Evolutionary conservation across 1,140 invertebrate genomes (phyloP), one percentile per base, ranked within the genome.

Genomic region (Drosophila pachea): DNA sequence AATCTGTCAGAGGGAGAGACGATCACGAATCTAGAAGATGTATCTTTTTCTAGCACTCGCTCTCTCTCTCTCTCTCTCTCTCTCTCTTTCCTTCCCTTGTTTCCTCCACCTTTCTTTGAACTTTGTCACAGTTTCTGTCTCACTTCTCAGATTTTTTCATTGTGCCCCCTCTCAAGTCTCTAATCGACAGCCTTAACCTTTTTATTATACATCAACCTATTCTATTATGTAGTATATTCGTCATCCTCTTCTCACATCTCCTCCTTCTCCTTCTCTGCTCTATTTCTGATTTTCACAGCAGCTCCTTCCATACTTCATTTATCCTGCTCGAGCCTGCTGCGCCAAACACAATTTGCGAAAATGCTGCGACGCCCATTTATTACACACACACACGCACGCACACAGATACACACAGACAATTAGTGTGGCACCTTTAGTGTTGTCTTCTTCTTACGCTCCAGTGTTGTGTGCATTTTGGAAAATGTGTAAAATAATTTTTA

Each of bases 401-500:
- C 33, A 55, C 52, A 55, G 4, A 47, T 12, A 12, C 9, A 29
- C 22, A 42, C 22, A 43, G 47, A 36, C 66, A 73, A 68, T 73
- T 59, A 62, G 65, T 53, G 35, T 22, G 60, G 38, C 43, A 75
- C 66, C 76, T 73, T 62, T 67, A 42, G 22, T 40, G 43, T 66
- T 40, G 43, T 66, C 53, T 63, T 42, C 75, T 63, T 63, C 48
- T 43, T 38, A 56, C 7, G 60, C 52, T 50, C 43, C 16, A 33
- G 35, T 49, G 45, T 22, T 49, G 35, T 54, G 47, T 11, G 50
- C 55, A 60, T 71, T 56, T 68, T 7, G 11, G 42, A 50, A 73
- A 76, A 73, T 78, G 75, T 78, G 72, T 35, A 58, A 74, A 78
- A 74, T 83, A 75, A 73, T 60, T 82, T 83, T 68, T 76, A 70